phyloP scores from a whole-genome alignment of 2,888 invertebrate species.

The Tetramorium bicarinatum region DNA sequence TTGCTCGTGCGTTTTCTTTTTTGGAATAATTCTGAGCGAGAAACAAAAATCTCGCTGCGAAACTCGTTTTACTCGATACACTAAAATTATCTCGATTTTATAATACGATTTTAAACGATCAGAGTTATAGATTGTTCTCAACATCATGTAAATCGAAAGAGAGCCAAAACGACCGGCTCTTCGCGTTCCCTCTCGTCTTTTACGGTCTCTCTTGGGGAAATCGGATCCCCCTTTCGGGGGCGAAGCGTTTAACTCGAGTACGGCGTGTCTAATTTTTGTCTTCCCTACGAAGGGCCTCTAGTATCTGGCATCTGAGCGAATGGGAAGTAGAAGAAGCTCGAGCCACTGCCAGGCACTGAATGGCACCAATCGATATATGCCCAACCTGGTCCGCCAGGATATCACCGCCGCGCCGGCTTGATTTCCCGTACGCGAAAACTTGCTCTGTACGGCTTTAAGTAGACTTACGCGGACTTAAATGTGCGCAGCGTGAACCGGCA shows the following conservation, averaged over 20 bases:
- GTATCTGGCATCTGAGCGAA: slow-evolving; percentile 70
- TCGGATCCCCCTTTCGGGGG: neutral
- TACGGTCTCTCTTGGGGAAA: neutral
- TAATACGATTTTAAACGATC: neutral
- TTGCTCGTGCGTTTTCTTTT: neutral
- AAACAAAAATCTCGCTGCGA: neutral
- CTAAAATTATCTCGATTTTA: neutral
- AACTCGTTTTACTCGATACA: neutral
- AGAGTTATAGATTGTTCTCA: neutral
- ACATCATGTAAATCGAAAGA: neutral
- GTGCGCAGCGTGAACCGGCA: slow-evolving; percentile 1
- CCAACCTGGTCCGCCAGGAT: slow-evolving; percentile 63
- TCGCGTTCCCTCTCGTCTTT: neutral
- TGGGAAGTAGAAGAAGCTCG: slow-evolving; percentile 74
- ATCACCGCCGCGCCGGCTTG: slow-evolving; percentile 65
- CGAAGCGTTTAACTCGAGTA: neutral
- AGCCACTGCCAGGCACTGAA: slow-evolving; percentile 83
- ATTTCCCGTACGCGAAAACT: slow-evolving; percentile 65
- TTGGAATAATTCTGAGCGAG: neutral
- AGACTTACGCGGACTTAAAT: neutral
- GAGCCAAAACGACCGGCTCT: neutral
- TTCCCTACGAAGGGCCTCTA: slow-evolving; percentile 61
- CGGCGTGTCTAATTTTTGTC: slow-evolving; percentile 34
- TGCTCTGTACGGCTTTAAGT: slow-evolving; percentile 52
- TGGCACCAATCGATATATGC: slow-evolving; percentile 85